Evolutionary conservation across 2,888 invertebrate species (phyloP), one percentile per base, ranked within the genome.

Genomic region (Ashinkailepas kermadecensis): DNA sequence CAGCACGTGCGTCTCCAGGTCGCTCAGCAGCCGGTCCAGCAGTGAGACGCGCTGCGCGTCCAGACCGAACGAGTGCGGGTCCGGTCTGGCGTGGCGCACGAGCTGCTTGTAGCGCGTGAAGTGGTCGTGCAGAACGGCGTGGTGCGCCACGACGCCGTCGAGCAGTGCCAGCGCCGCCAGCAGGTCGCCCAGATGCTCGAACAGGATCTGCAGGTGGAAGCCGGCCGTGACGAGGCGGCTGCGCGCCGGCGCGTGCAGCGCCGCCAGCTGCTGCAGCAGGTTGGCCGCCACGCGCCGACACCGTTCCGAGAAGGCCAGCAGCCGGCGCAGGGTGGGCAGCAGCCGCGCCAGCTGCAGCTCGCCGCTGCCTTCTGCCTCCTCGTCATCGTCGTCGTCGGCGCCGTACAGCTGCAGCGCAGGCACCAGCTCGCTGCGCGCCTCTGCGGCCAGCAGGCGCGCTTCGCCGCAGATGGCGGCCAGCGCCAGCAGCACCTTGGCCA

Each of bases 31-130:
- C 80, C 87, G 88, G 84, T 88, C 88, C 86, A 89, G 87, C 7
- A 87, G 88, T 59, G 87, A 85, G 80, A 89, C 85, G 82, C 87
- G 87, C 65, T 87, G 87, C 56, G 85, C 85, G 6, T 87, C 86
- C n/a, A 88, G 85, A 39, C 86, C 86, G 85, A 88, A 88, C 83
- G 87, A 87, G 21, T 86, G 85, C n/a, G 88, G 87, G 84, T 88
- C 87, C 84, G 88, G 87, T 59, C 87, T 86, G 10, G 89, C 88
- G 23, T 88, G 88, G 82, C 88, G 88, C 81, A 89, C 84, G 87
- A 89, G 87, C 87, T 88, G 85, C 86, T 88, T 88, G 84, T 89
- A 89, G 0, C 87, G 85, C 7, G 87, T 88, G 88, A 88, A 89
- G 85, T 89, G 89, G 15, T 89, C 88, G 81, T 86, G 86, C 9